Base-by-base conservation (phyloP, 2,888 invertebrate species). In the Galerucella calmariensis region DNA sequence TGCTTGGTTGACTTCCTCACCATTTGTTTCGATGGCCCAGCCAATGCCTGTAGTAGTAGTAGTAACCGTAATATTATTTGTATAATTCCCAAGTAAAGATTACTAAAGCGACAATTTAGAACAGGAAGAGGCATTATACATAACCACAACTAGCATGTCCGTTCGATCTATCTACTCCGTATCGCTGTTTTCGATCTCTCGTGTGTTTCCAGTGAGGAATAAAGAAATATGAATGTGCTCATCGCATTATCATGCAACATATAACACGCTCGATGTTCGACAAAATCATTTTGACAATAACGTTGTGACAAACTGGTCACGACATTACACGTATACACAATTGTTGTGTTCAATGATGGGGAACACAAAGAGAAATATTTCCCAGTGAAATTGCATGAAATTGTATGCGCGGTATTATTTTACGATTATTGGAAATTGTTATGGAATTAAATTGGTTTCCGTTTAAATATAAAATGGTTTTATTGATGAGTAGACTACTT, bases 401-500 rank as follows among this genome's bases (percentile, higher is more conserved):
- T 69, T 59, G 73, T 66, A 67, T 59, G 59, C 11, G 14, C 48
- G 48, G 0, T 12, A 12, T 20, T 20, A 56, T 56, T 56, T 56
- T 56, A 8, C 10, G 56, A 10, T 10, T 56, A 56, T 56, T 56
- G 27, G 14, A 48, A 48, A 14, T 41, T 8, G 1, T 41, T 20
- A 1, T 27, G 24, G 2, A 16, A n/a, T 8, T 1, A 53, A 53
- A n/a, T 16, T 53, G 9, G 3, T 53, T 53, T 9, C 9, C 9
- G 16, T 59, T 24, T 24, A 59, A 8, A n/a, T 58, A 61, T 35
- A 27, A 27, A 14, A 35, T 16, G 6, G 12, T 14, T 27, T 14
- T 35, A 61, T 35, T 61, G n/a, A 9, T 6, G 27, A 8, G 35
- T 35, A 6, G 3, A 35, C 6, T 41, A 8, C 95, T 93, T 92